phyloP scores from a whole-genome alignment of 2,797 vertebrate genomes.

The Percopsis omiscomaycus region DNA sequence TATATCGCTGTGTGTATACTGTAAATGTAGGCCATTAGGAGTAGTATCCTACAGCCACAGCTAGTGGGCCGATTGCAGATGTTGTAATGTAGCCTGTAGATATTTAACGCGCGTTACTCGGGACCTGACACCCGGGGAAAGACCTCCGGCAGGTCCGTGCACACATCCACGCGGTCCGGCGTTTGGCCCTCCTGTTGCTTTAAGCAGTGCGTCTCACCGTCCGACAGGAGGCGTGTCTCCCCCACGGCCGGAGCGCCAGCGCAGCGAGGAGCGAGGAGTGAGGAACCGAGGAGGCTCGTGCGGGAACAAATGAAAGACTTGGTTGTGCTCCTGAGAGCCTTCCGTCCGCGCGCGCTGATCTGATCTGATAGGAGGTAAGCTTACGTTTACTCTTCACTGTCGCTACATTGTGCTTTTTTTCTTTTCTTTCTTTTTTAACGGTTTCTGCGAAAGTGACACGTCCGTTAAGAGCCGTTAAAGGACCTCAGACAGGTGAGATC shows the following conservation, averaged over 20 bases:
- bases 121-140: too few relatives aligned
- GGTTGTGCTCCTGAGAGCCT: slow-evolving; percentile 59
- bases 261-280: slow-evolving; percentile 55
- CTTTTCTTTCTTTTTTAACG: background rate
- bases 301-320: background rate
- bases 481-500: background rate
- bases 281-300: slow-evolving; percentile 39
- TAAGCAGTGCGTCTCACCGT: slow-evolving; percentile 71
- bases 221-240: slow-evolving; percentile 89
- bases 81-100: too few relatives aligned
- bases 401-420: slow-evolving; percentile 12
- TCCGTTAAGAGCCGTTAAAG: background rate
- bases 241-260: slow-evolving; percentile 62
- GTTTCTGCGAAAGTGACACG: background rate
- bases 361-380: slow-evolving; percentile 64
- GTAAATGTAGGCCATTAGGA: background rate
- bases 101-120: too few relatives aligned
- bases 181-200: slow-evolving; percentile 61
- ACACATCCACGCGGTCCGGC: background rate
- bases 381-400: slow-evolving; percentile 29
- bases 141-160: background rate
- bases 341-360: slow-evolving; percentile 36
- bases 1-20: background rate
- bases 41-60: too few relatives aligned
- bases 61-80: too few relatives aligned